A percentile compares a stretch with the other conserved stretches of the same genome.
Conservation (phyloP, 2,113 vertebrate species). For the Xenopus borealis region DNA sequence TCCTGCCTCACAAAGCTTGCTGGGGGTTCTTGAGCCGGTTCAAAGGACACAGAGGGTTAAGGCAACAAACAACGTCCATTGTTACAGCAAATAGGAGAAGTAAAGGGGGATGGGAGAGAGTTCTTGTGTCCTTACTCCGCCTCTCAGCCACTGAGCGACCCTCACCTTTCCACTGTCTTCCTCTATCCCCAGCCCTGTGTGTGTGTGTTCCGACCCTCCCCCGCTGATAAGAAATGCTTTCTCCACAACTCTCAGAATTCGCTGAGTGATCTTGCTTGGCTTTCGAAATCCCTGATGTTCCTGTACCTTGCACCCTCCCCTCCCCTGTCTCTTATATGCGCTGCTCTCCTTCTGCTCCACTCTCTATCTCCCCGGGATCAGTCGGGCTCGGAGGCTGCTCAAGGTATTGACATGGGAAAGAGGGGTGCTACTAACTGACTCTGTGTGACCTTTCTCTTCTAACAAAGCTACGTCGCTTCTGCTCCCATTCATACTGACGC, state of each 20-base stretch:
- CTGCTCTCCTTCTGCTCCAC: neutral
- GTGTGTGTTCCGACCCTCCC: neutral
- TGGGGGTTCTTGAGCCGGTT: too few relatives aligned
- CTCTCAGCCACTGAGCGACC: neutral
- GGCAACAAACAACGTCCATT: too few relatives aligned
- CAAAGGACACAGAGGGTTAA: too few relatives aligned
- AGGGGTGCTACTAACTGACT: neutral
- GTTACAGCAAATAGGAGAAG: too few relatives aligned
- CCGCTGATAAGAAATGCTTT: conserved; percentile 43
- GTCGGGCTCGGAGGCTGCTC: neutral
- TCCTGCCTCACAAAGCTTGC: too few relatives aligned
- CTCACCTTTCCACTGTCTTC: neutral
- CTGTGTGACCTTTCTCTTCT: neutral
- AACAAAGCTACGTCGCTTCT: too few relatives aligned
- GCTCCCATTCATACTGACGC: too few relatives aligned
- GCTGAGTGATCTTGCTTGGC: conserved; percentile 32
- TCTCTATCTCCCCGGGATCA: conserved; percentile 10
- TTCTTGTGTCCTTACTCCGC: neutral
- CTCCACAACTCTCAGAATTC: conserved; percentile 39
- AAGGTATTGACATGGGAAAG: neutral
- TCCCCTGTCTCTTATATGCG: neutral
- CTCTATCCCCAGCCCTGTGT: neutral
- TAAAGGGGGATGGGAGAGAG: too few relatives aligned
- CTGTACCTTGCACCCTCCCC: conserved; percentile 36
- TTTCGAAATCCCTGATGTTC: conserved; percentile 18